Conservation (phyloP, 2,113 vertebrate species). For the Ranitomeya imitator region DNA sequence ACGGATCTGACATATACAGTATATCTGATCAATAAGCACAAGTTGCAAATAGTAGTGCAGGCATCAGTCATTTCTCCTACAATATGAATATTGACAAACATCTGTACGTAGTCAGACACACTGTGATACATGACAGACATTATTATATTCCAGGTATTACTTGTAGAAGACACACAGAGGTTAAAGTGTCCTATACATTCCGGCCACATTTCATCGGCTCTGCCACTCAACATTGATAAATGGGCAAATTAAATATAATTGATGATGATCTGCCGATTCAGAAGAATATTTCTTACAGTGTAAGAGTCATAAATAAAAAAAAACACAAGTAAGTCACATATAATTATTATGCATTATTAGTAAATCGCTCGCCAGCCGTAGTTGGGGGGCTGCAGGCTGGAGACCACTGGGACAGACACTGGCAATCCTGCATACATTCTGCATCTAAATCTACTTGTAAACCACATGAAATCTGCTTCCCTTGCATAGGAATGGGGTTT, state of each 20-base stretch:
- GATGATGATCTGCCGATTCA: background rate
- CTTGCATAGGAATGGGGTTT: no score
- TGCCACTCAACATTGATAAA: background rate
- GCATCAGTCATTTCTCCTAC: no score
- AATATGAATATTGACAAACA: no score
- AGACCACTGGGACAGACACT: no score
- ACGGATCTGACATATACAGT: no score
- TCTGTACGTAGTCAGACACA: no score
- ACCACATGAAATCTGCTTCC: no score
- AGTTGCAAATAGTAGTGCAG: no score
- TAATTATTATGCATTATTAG: background rate
- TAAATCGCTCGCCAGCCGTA: background rate
- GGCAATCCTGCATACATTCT: no score
- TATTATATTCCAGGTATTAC: background rate
- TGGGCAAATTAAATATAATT: constrained; percentile 18
- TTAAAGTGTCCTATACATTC: constrained; percentile 20
- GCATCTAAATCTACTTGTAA: no score
- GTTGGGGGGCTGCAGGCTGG: no score
- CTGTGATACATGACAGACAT: background rate
- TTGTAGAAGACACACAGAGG: constrained; percentile 8
- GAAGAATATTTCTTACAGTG: background rate
- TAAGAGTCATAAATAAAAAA: background rate
- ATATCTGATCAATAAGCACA: no score
- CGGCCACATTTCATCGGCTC: background rate
- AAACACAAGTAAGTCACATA: background rate